Evolutionary conservation across 2,888 invertebrate species (phyloP).

Genomic region (Leucophora obtusa): DNA sequence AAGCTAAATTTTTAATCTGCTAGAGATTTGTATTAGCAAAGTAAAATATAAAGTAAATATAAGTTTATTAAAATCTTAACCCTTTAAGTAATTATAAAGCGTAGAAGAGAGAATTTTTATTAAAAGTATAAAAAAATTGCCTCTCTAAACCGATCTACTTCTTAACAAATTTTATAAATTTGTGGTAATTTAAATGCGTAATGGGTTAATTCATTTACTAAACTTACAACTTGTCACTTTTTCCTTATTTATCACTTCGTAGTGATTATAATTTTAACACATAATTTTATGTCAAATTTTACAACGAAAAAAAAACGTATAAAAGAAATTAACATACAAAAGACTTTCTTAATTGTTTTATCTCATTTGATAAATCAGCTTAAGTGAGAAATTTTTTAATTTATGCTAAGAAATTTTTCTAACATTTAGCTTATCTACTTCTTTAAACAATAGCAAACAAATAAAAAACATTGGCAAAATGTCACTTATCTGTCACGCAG

Average conservation of each 20-base stretch:
- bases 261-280: not conserved
- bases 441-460: not conserved
- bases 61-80: too few relatives aligned
- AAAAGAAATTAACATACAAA: slow-evolving; percentile 59
- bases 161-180: too few relatives aligned
- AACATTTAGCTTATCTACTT: slow-evolving; percentile 45
- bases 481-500: slow-evolving; percentile 59
- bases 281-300: not conserved
- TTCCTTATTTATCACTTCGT: not conserved
- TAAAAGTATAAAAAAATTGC: too few relatives aligned
- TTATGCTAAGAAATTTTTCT: slow-evolving; percentile 51
- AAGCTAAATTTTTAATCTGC: too few relatives aligned
- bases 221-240: not conserved
- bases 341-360: slow-evolving; percentile 74
- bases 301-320: not conserved
- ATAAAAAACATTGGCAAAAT: slow-evolving; percentile 44
- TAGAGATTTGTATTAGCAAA: too few relatives aligned
- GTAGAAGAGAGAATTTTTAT: too few relatives aligned
- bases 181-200: too few relatives aligned
- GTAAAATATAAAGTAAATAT: too few relatives aligned
- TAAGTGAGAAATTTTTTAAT: slow-evolving; percentile 8
- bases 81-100: too few relatives aligned
- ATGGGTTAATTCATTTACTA: too few relatives aligned
- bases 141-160: too few relatives aligned
- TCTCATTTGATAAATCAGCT: slow-evolving; percentile 61